Evolutionary conservation across 2,113 vertebrate species (phyloP).

Genomic region (Cyprinodon tularosa): DNA sequence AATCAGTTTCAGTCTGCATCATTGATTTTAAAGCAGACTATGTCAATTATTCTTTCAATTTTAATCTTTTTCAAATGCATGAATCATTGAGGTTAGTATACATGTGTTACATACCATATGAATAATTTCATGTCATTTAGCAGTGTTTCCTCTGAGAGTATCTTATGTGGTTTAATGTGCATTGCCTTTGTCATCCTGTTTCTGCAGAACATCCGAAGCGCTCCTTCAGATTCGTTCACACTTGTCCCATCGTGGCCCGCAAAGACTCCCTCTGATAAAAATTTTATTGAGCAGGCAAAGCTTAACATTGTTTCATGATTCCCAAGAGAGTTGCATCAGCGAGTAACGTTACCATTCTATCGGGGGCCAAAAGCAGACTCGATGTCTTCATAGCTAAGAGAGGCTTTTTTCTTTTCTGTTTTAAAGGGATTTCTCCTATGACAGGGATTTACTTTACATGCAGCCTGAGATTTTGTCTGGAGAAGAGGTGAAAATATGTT

Average conservation of each 20-base stretch:
- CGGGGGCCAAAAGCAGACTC: slow-evolving; percentile 45
- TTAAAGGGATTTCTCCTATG: slow-evolving; percentile 10
- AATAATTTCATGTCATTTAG: not conserved
- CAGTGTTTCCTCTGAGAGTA: not conserved
- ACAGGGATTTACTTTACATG: slow-evolving; percentile 5
- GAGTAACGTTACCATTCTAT: slow-evolving; percentile 73
- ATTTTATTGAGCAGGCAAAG: slow-evolving; percentile 80
- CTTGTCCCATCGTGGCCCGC: slow-evolving; percentile 57
- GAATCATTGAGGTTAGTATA: not conserved
- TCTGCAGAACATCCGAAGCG: slow-evolving; percentile 13
- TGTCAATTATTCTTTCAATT: not conserved
- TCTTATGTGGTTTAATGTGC: slow-evolving; percentile 7
- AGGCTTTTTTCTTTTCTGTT: slow-evolving; percentile 33
- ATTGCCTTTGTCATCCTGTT: slow-evolving; percentile 4
- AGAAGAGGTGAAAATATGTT: not conserved
- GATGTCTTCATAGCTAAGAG: slow-evolving; percentile 44
- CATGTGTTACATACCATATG: not conserved
- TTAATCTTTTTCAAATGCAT: not conserved
- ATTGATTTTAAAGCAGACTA: not conserved
- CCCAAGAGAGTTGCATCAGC: slow-evolving; percentile 75
- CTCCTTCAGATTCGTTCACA: slow-evolving; percentile 24
- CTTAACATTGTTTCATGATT: slow-evolving; percentile 77
- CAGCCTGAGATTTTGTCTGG: slow-evolving; percentile 16
- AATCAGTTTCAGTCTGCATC: not conserved
- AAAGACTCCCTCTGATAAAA: slow-evolving; percentile 78